Conservation (phyloP, 1,140 invertebrate species). For the Artemia franciscana region DNA sequence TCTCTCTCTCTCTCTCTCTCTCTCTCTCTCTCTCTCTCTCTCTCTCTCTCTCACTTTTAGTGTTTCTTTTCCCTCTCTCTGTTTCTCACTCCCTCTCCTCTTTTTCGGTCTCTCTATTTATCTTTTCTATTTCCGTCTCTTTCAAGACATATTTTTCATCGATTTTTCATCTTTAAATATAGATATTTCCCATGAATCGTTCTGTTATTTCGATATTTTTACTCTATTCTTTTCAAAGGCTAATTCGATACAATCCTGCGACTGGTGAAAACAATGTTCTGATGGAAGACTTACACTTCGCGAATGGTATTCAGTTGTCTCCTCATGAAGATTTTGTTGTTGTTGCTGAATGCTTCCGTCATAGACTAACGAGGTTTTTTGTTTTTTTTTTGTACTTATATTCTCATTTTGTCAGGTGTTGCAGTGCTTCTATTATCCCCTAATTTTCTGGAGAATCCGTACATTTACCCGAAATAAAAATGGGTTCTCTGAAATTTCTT, state of each 20-base stretch:
- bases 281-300: constrained; percentile 40
- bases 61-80: too few species aligned
- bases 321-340: constrained; percentile 46
- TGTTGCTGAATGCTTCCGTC: constrained; percentile 33
- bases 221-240: constrained; percentile 32
- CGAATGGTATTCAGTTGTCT: constrained; percentile 55
- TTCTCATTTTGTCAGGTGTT: too few species aligned
- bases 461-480: not conserved
- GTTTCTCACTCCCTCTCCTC: too few species aligned
- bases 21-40: too few species aligned
- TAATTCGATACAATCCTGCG: constrained; percentile 35
- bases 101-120: too few species aligned
- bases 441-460: not conserved
- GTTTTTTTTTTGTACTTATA: constrained; percentile 3
- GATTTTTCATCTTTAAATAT: too few species aligned
- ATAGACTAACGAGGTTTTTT: constrained; percentile 24
- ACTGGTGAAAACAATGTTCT: constrained; percentile 37
- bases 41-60: too few species aligned
- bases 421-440: constrained; percentile 11
- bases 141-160: too few species aligned
- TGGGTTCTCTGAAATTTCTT: not conserved
- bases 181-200: too few species aligned
- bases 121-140: too few species aligned
- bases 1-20: too few species aligned
- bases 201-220: too few species aligned